phyloP scores from a whole-genome alignment of 2,113 vertebrate species.

The Nycticorax nycticorax region DNA sequence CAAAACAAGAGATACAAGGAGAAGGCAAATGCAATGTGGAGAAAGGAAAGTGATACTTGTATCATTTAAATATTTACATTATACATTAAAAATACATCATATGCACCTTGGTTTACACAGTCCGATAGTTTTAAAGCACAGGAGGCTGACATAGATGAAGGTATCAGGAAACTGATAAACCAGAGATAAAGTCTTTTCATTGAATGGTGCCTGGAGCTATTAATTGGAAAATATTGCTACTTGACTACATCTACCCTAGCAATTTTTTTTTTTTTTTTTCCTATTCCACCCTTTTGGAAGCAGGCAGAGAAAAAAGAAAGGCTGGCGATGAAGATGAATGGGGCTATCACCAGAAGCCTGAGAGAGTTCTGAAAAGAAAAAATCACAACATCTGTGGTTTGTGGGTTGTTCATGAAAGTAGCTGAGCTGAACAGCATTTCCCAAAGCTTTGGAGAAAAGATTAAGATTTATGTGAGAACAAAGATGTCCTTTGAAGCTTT shows the following conservation, averaged over 20 bases:
- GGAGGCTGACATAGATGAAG: neutral
- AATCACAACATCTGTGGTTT: neutral
- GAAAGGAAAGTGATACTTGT: neutral
- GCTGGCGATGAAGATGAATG: neutral
- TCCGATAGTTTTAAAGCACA: neutral
- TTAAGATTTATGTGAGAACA: neutral
- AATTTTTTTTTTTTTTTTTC: neutral
- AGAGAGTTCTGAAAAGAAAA: neutral
- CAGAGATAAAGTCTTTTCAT: neutral
- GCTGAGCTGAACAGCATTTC: conserved; percentile 10
- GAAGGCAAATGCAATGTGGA: neutral
- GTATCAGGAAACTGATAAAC: neutral
- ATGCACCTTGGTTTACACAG: neutral
- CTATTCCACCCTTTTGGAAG: neutral
- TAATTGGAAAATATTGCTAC: neutral
- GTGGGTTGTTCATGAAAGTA: neutral
- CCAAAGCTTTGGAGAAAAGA: neutral
- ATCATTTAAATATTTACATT: neutral
- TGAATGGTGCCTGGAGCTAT: neutral
- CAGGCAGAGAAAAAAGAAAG: neutral
- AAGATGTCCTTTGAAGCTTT: neutral
- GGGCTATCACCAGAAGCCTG: neutral
- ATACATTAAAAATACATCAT: neutral
- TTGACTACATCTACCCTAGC: neutral
- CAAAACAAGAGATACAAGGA: neutral